Conservation (phyloP, 2,888 invertebrate species). For the Copidosoma aretas region DNA sequence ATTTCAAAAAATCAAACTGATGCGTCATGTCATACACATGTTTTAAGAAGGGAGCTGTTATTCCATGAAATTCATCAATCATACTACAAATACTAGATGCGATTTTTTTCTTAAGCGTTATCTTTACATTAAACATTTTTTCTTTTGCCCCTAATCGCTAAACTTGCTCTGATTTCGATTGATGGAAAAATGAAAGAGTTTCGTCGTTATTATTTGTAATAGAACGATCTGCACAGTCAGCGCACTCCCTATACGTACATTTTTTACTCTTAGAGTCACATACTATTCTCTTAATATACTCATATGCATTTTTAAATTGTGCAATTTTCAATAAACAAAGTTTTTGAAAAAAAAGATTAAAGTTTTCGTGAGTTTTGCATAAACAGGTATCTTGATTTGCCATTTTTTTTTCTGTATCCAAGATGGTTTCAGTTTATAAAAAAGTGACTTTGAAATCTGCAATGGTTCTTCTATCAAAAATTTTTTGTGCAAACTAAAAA, state of each 20-base stretch:
- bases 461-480: not conserved
- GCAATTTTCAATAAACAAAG: not conserved
- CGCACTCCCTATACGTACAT: slow-evolving; percentile 6
- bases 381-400: not conserved
- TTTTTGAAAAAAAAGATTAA: slow-evolving; percentile 2
- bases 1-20: not conserved
- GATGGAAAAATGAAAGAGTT: slow-evolving; percentile 4
- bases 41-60: slow-evolving; percentile 2
- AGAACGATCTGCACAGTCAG: not conserved
- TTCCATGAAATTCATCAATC: not conserved
- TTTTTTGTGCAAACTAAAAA: slow-evolving; percentile 8
- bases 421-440: slow-evolving; percentile 12
- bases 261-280: slow-evolving; percentile 1
- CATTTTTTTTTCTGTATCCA: not conserved
- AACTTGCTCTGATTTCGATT: slow-evolving; percentile 14
- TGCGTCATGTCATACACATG: slow-evolving; percentile 16
- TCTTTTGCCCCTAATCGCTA: slow-evolving; percentile 27
- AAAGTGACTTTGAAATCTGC: not conserved
- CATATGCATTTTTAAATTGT: not conserved
- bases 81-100: not conserved
- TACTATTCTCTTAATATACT: not conserved
- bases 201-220: not conserved
- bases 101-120: slow-evolving; percentile 21
- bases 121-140: slow-evolving; percentile 23
- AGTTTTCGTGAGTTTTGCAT: slow-evolving; percentile 7